Base-by-base conservation (phyloP, 2,888 invertebrate genomes). In the Cephus spinipes region DNA sequence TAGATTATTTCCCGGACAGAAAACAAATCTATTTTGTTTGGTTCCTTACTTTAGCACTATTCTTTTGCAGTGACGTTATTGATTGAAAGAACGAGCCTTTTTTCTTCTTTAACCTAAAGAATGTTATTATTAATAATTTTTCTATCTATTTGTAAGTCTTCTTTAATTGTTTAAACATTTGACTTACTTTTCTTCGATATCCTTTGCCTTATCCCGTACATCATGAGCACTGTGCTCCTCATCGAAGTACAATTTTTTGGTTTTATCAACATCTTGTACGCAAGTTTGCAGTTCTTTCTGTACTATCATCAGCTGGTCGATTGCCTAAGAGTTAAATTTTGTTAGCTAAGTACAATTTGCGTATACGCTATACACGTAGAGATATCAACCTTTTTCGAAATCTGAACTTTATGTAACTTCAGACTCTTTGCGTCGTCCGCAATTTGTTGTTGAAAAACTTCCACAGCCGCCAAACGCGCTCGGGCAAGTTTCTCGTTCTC, bases 21-120 rank as follows among this genome's bases (percentile, higher is more conserved):
- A 30, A n/a, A 12, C 0, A 40, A 75, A n/a, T 23, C 11, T 32
- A 30, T 71, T 32, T 76, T 23, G 23, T 73, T 9, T 31, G 31
- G 6, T 75, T n/a, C 33, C n/a, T 80, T 90, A 95, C 98, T 93
- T 98, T 98, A n/a, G 98, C 97, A 92, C 98, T 98, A 91, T 98
- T 98, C 93, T 98, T 98, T 91, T 99, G 98, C 85, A 99, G 94
- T 79, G 98, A 98, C 12, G 98, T 97, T 88, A 98, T 97, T 12
- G 98, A 98, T 92, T 98, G 98, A 92, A 98, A 98, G 92, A 98
- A 97, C 11, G 98, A 98, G 32, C 98, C 98, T 88, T 98, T 98
- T 93, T 98, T 98, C 94, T 98, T 97, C 93, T 98, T 98, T 85
- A 98, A 93, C 91, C 97, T 97, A 91, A 82, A 92, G 90, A 79